Percentiles rank a stretch among this genome's conserved stretches.
Conservation (phyloP, 1,140 invertebrate genomes). For the Scaptomyza hsui region DNA sequence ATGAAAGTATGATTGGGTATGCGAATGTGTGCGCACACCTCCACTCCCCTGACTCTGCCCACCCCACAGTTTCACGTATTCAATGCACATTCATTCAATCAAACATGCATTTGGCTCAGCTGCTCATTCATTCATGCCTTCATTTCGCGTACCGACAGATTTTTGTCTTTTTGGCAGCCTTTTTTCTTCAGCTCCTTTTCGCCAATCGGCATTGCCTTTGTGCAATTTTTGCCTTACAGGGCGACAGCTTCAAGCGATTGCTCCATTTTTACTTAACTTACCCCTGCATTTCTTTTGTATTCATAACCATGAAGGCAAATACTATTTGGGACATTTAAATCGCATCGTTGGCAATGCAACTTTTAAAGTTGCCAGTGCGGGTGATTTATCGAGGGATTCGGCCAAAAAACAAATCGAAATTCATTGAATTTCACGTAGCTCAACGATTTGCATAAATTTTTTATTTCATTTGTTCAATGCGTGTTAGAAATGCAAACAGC, state of each 20-base stretch:
- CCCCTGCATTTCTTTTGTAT: constrained; percentile 13
- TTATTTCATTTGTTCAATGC: constrained; percentile 60
- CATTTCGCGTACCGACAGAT: constrained; percentile 50
- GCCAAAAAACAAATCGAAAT: constrained; percentile 45
- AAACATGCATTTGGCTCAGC: constrained; percentile 62
- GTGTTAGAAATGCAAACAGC: neutral
- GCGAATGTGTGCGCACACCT: neutral
- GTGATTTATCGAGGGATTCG: constrained; percentile 44
- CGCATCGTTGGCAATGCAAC: constrained; percentile 15
- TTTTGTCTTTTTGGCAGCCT: constrained; percentile 31
- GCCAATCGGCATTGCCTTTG: constrained; percentile 45
- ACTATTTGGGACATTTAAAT: constrained; percentile 31
- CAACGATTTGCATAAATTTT: constrained; percentile 69
- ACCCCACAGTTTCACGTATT: constrained; percentile 39
- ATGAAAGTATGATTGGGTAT: constrained; percentile 36
- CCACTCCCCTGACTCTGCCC: neutral
- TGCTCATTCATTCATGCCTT: constrained; percentile 58
- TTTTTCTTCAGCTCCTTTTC: neutral
- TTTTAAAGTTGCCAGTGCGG: constrained; percentile 30
- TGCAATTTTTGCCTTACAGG: constrained; percentile 40
- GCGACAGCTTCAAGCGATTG: constrained; percentile 32
- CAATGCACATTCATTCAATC: constrained; percentile 68
- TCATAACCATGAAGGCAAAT: constrained; percentile 26
- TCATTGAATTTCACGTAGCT: constrained; percentile 61
- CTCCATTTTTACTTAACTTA: constrained; percentile 10